Conservation (phyloP, 2,113 vertebrate species). For the Chloropsis cyanopogon region DNA sequence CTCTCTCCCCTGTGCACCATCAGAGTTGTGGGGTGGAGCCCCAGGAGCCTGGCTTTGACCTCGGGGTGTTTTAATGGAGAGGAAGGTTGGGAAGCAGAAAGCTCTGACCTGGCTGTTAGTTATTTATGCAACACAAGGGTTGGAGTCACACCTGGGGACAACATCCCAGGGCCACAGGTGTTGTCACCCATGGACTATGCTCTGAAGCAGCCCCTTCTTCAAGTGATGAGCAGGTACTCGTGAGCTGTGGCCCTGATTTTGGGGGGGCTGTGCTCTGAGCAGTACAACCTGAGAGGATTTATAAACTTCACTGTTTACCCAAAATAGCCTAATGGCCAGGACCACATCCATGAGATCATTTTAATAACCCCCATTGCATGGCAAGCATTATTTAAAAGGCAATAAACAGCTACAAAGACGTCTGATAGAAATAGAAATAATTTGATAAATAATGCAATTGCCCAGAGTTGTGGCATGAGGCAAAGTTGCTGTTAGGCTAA, state of each 20-base stretch:
- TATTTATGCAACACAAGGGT: not conserved
- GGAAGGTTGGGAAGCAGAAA: not conserved
- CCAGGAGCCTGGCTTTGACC: not conserved
- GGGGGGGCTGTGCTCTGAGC: not conserved
- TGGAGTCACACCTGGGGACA: not conserved
- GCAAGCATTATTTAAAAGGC: not conserved
- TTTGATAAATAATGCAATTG: slow-evolving; percentile 51
- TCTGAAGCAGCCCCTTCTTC: not conserved
- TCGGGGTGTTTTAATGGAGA: accelerated
- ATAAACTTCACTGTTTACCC: not conserved
- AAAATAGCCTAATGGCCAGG: not conserved
- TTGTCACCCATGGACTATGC: not conserved
- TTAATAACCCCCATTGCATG: slow-evolving; percentile 2
- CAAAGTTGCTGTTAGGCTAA: not conserved
- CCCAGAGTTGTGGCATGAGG: not conserved
- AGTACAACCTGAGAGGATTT: not conserved
- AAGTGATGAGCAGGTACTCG: accelerated
- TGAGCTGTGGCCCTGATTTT: not conserved
- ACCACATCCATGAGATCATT: not conserved
- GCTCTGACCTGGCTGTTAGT: not conserved
- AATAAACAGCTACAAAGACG: not conserved
- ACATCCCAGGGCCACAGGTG: not conserved
- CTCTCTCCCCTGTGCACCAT: not conserved
- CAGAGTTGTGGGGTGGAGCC: not conserved
- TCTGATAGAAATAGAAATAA: not conserved